Conservation (phyloP, 1,140 invertebrate species). For the Lordiphosa clarofinis region DNA sequence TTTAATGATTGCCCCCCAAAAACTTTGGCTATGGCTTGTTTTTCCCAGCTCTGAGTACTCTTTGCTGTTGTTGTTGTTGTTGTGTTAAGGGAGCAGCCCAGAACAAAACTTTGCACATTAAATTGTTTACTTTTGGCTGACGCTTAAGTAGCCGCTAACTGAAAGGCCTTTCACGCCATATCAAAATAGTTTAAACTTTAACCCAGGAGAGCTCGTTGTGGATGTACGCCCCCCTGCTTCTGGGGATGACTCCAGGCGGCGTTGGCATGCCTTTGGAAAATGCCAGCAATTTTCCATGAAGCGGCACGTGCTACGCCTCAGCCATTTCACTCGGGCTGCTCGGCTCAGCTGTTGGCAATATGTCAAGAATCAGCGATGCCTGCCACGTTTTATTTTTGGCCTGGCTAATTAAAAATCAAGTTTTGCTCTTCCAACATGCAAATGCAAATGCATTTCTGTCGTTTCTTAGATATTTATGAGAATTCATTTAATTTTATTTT, state of each 20-base stretch:
- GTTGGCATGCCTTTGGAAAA: slow-evolving; percentile 26
- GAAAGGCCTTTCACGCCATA: slow-evolving; percentile 17
- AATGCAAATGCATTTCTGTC: slow-evolving; percentile 57
- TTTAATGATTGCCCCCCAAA: slow-evolving; percentile 71
- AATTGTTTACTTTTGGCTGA: slow-evolving; percentile 63
- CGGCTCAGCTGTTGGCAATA: slow-evolving; percentile 70
- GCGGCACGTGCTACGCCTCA: slow-evolving; percentile 63
- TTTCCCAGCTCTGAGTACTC: slow-evolving; percentile 33
- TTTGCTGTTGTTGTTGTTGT: slow-evolving; percentile 38
- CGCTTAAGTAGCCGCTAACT: slow-evolving; percentile 64
- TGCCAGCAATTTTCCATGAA: slow-evolving; percentile 63
- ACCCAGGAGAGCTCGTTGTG: slow-evolving; percentile 7
- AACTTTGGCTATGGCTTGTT: slow-evolving; percentile 51
- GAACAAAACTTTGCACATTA: slow-evolving; percentile 66
- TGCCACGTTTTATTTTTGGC: slow-evolving; percentile 53
- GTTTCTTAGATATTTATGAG: slow-evolving; percentile 48
- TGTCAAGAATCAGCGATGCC: slow-evolving; percentile 66
- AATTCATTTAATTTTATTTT: slow-evolving; percentile 57
- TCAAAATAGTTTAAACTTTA: slow-evolving; percentile 17
- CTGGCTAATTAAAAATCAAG: slow-evolving; percentile 66
- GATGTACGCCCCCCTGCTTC: slow-evolving; percentile 30
- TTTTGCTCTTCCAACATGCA: slow-evolving; percentile 30
- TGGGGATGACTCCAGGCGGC: background rate
- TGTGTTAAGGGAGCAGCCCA: slow-evolving; percentile 6
- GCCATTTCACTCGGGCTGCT: slow-evolving; percentile 36